Percentiles rank a stretch among this genome's conserved stretches.
Evolutionary conservation across 2,113 vertebrate species (phyloP).

Genomic region (Thomomys bottae): DNA sequence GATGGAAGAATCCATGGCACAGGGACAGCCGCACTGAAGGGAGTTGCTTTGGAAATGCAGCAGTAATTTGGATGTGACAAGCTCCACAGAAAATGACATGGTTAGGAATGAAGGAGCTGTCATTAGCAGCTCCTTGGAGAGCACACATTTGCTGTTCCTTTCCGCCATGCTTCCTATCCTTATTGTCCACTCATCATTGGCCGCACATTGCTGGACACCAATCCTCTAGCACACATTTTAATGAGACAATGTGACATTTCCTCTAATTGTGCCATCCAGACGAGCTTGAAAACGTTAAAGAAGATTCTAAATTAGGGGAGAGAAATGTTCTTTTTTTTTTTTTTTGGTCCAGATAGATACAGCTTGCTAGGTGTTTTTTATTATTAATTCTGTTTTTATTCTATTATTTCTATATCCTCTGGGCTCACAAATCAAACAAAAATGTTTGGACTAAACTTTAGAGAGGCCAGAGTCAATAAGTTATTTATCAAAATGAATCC

Average conservation of each 20-base stretch:
- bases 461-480: not conserved
- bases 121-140: slow-evolving; percentile 29
- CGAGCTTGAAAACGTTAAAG: not conserved
- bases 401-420: not conserved
- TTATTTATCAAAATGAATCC: slow-evolving; percentile 40
- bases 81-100: not conserved
- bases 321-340: not conserved
- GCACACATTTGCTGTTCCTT: not conserved
- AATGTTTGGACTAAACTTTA: slow-evolving; percentile 12
- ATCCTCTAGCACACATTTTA: not conserved
- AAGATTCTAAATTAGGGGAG: not conserved
- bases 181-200: not conserved
- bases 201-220: not conserved
- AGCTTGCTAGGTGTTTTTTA: not conserved
- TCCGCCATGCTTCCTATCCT: not conserved
- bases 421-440: slow-evolving; percentile 3
- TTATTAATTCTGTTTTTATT: not conserved
- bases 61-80: not conserved
- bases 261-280: not conserved
- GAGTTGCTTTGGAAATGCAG: not conserved
- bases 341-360: not conserved
- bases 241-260: not conserved
- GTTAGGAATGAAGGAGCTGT: not conserved
- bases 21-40: not conserved
- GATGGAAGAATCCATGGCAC: not conserved